Conservation (phyloP, 2,113 vertebrate species). For the Neogobius melanostomus region DNA sequence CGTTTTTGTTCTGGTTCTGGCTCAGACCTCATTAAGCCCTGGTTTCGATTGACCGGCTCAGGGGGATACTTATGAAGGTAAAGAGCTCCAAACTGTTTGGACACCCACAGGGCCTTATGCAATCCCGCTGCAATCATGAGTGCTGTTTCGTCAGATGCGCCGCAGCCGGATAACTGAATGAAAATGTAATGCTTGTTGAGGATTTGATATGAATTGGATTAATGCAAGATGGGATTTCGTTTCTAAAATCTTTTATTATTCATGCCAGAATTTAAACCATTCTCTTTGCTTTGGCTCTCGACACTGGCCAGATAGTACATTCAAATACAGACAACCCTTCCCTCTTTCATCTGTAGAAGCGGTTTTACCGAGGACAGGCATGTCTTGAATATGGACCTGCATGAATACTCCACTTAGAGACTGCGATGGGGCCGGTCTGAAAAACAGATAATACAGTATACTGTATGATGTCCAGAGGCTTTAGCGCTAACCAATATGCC, state of each 20-base stretch:
- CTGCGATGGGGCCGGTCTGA: no score
- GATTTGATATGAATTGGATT: neutral
- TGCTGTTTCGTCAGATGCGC: slow-evolving; percentile 1
- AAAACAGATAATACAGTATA: no score
- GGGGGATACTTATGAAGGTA: slow-evolving; percentile 92
- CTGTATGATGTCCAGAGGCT: no score
- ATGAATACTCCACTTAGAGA: no score
- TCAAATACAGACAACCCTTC: no score
- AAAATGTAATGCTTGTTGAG: neutral
- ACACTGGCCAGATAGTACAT: neutral
- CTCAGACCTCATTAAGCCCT: neutral
- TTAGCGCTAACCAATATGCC: no score
- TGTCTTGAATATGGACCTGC: no score
- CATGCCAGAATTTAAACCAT: neutral
- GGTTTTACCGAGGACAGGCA: no score
- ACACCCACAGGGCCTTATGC: neutral
- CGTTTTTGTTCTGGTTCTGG: no score
- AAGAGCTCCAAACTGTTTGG: slow-evolving; percentile 17
- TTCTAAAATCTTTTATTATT: neutral
- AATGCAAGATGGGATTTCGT: neutral
- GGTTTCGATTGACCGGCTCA: slow-evolving; percentile 81
- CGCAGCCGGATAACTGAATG: slow-evolving; percentile 1
- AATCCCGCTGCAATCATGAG: neutral
- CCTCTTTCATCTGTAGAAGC: no score
- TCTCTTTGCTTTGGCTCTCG: neutral